Evolutionary conservation across 2,113 vertebrate genomes (phyloP).

Genomic region (Halcyon senegalensis): DNA sequence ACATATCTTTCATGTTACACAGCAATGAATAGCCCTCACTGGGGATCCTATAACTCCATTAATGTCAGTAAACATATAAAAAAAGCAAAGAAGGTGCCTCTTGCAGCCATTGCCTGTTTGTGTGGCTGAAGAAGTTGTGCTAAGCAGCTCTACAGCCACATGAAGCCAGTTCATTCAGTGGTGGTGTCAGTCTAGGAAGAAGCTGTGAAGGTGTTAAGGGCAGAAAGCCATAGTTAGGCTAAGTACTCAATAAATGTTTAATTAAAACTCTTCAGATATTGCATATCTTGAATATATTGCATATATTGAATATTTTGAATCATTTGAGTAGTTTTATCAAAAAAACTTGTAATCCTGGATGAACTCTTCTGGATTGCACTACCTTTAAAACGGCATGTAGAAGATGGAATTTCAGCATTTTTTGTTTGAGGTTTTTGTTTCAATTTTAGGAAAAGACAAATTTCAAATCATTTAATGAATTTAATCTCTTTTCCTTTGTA

Average conservation of each 20-base stretch:
- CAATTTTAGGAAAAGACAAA: neutral
- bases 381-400: neutral
- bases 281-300: too few species aligned
- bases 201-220: neutral
- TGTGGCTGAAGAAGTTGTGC: neutral
- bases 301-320: too few species aligned
- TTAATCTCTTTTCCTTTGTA: neutral
- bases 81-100: neutral
- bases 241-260: neutral
- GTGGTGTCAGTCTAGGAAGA: neutral
- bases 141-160: neutral
- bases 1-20: accelerated
- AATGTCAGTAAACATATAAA: neutral
- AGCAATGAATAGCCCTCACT: neutral
- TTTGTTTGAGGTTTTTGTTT: neutral
- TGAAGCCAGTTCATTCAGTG: neutral
- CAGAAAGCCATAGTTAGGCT: neutral
- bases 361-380: neutral
- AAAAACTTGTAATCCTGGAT: neutral
- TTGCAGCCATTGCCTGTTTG: neutral
- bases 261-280: neutral
- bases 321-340: neutral
- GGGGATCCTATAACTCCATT: neutral
- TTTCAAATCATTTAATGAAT: neutral
- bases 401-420: neutral